phyloP scores from a whole-genome alignment of 2,888 invertebrate genomes.

The Chrysopilus asiliformis region DNA sequence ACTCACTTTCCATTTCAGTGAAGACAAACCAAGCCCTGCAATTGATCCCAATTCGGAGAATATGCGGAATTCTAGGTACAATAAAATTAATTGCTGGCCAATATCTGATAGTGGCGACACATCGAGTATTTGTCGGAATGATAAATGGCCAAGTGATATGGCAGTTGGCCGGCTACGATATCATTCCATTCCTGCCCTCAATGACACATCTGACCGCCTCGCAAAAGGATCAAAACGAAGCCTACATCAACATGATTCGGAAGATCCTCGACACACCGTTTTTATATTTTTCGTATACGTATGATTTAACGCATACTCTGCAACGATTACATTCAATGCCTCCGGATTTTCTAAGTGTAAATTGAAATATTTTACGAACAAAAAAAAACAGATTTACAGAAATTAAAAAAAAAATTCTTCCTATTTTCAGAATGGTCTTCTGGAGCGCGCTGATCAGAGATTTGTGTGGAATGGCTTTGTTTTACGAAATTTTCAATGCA shows the following conservation, averaged over 20 bases:
- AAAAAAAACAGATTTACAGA: not conserved
- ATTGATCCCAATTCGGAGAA: conserved; percentile 47
- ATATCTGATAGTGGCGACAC: conserved; percentile 80
- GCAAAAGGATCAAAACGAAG: conserved; percentile 70
- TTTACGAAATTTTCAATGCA: conserved; percentile 58
- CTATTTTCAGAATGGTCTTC: conserved; percentile 50
- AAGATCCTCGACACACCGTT: conserved; percentile 68
- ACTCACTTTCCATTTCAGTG: conserved; percentile 24
- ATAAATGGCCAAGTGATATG: conserved; percentile 69
- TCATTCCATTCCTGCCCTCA: conserved; percentile 76
- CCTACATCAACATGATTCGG: conserved; percentile 75
- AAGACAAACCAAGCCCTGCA: conserved; percentile 49
- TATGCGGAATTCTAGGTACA: conserved; percentile 81
- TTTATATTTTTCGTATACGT: conserved; percentile 88
- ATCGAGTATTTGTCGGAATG: conserved; percentile 62
- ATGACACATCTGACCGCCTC: conserved; percentile 70
- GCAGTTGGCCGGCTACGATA: conserved; percentile 62
- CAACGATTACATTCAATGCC: conserved; percentile 76
- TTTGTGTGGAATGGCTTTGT: conserved; percentile 91
- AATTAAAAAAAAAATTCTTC: conserved; percentile 1
- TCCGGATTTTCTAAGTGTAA: conserved; percentile 64
- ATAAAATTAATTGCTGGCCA: conserved; percentile 72
- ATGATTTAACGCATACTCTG: conserved; percentile 83
- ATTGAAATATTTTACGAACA: not conserved
- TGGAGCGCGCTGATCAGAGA: conserved; percentile 67